Evolutionary conservation across 2,797 vertebrate genomes (phyloP).

Genomic region (Rachycentron canadum): DNA sequence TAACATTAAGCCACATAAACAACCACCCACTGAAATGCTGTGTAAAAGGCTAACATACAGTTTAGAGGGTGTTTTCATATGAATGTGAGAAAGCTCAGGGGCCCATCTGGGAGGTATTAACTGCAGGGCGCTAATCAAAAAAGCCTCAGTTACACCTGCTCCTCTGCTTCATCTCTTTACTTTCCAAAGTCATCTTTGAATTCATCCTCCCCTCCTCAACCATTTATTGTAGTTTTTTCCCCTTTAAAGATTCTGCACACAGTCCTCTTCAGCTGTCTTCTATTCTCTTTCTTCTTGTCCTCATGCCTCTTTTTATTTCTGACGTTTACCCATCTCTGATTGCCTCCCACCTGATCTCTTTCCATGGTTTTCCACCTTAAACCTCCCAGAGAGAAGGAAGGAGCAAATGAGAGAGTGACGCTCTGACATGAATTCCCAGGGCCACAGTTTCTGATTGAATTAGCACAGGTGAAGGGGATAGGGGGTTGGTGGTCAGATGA

Average conservation of each 20-base stretch:
- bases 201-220: constrained; percentile 6
- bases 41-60: constrained; percentile 8
- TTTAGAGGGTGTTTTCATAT: constrained; percentile 30
- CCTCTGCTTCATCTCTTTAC: constrained; percentile 25
- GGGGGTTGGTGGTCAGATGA: constrained; percentile 32
- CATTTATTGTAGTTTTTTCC: constrained; percentile 15
- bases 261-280: constrained; percentile 25
- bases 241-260: constrained; percentile 31
- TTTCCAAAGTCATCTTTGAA: constrained; percentile 26
- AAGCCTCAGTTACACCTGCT: constrained; percentile 55
- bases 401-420: constrained; percentile 45
- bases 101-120: constrained; percentile 58
- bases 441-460: constrained; percentile 60
- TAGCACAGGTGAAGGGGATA: constrained; percentile 48
- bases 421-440: constrained; percentile 57
- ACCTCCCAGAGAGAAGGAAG: constrained; percentile 32
- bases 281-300: constrained; percentile 5
- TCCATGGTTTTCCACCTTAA: constrained; percentile 10
- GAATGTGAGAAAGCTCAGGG: constrained; percentile 18
- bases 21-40: constrained; percentile 5
- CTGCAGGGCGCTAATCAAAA: constrained; percentile 45
- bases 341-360: constrained; percentile 42
- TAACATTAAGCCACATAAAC: constrained; percentile 16
- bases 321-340: constrained; percentile 40
- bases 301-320: constrained; percentile 29